Evolutionary conservation across 2,888 invertebrate species (phyloP).

Genomic region (Atrina japonica): DNA sequence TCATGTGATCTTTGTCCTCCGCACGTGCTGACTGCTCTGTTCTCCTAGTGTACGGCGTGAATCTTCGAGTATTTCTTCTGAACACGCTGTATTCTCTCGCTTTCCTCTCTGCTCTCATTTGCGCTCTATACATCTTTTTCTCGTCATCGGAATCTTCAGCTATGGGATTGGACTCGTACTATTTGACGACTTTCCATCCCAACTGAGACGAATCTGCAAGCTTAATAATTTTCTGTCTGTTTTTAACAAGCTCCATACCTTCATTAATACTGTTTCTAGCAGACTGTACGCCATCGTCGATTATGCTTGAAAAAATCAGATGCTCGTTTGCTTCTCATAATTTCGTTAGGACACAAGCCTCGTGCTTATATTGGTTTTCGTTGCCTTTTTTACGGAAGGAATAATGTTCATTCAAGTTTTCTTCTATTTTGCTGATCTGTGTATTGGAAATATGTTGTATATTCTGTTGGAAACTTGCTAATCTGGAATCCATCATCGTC

Average conservation of each 20-base stretch:
- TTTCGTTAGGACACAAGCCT: constrained; percentile 17
- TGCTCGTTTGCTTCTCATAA: constrained; percentile 15
- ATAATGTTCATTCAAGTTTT: constrained; percentile 5
- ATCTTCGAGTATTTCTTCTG: too few species aligned
- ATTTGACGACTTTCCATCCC: too few species aligned
- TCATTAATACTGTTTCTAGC: constrained; percentile 9
- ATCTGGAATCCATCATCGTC: not conserved
- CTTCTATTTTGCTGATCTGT: constrained; percentile 23
- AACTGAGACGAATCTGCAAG: not conserved
- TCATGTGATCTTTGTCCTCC: too few species aligned
- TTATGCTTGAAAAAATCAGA: not conserved
- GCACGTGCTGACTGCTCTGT: too few species aligned
- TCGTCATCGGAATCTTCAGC: too few species aligned
- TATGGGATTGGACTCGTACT: too few species aligned
- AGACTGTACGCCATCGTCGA: not conserved
- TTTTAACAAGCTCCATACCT: constrained; percentile 20
- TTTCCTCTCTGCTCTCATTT: too few species aligned
- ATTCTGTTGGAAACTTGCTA: constrained; percentile 11
- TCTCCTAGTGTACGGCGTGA: too few species aligned
- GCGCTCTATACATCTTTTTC: too few species aligned
- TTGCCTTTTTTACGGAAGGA: constrained; percentile 29
- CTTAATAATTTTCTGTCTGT: constrained; percentile 17
- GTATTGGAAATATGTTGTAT: constrained; percentile 16
- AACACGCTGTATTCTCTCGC: too few species aligned
- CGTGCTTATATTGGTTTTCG: constrained; percentile 19